Base-by-base conservation (phyloP, 2,113 vertebrate species). In the Microtus montanus region DNA sequence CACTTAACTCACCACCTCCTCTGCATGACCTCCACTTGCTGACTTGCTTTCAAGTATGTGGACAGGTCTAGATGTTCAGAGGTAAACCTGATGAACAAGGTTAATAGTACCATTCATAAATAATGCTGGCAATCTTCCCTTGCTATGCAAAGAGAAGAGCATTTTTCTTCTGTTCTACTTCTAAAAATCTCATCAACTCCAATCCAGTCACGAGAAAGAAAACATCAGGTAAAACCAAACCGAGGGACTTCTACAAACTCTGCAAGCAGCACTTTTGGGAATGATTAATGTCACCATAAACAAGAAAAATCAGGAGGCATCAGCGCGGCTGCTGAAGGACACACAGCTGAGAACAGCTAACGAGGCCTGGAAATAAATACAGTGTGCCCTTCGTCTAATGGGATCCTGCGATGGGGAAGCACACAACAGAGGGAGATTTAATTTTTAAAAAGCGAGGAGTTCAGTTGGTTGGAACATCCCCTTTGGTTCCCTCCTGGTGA, bases 231-330 rank as follows among this genome's bases (percentile, higher is more conserved):
- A 92, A 87, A 66, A 30, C 7, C 12, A 92, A 87, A 83, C 3
- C 63, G n/a, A 93, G 33, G 15, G 47, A 73, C 38, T 74, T 66
- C 33, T 66, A 63, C 20, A 84, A 90, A 85, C 74, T 47, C 49
- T 70, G 26, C 30, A 88, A 79, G 70, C 20, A 83, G 41, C 47
- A 47, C 20, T 94, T n/a, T 61, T 64, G 66, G 78, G 86, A 86
- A 96, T 54, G 74, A 83, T 93, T 63, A 44, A 95, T 61, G 38
- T 64, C 20, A 77, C 70, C 33, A 80, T 93, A 80, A 91, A 47
- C 7, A 84, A 74, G 38, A 22, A 92, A 94, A 93, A 86, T 64
- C 47, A 10, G 22, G 87, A 30, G 83, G 74, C 63, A 6, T 38
- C 85, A 54, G 26, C 7, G 6, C 63, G 63, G 88, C 2, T 10